Conservation (phyloP, 1,140 invertebrate species). For the Polypedilum pembai region DNA sequence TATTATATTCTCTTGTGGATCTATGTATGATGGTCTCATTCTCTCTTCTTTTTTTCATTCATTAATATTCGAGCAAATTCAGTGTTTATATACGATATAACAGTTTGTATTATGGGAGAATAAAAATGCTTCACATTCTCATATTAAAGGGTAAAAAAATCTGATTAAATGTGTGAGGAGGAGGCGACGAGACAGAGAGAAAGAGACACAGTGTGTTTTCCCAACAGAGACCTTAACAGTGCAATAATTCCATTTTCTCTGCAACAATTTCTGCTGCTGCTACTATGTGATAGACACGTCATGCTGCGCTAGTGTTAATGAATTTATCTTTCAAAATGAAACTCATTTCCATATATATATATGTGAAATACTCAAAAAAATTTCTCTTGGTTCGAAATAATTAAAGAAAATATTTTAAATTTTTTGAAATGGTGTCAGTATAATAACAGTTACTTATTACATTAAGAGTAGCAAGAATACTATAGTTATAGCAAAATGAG, state of each 20-base stretch:
- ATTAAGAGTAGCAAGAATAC: no score
- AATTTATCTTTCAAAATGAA: not conserved
- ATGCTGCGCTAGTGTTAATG: not conserved
- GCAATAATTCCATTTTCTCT: conserved; percentile 18
- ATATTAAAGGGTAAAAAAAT: conserved; percentile 21
- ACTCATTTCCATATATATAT: not conserved
- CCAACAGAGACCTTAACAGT: not conserved
- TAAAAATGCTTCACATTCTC: not conserved
- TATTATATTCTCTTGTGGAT: not conserved
- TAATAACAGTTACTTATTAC: no score
- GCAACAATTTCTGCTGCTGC: not conserved
- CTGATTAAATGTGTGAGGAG: not conserved
- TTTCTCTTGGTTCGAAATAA: no score
- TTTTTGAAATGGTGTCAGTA: no score
- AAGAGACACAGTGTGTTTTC: no score
- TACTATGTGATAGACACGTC: not conserved
- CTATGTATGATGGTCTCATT: not conserved
- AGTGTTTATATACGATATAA: not conserved
- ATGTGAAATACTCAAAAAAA: no score
- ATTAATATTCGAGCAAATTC: conserved; percentile 1
- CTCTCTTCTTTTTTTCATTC: not conserved
- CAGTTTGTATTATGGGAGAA: not conserved
- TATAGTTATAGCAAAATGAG: not conserved
- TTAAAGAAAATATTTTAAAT: no score
- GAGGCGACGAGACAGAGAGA: no score